Percentiles rank a stretch among this genome's conserved stretches.
Conservation (phyloP, 2,797 vertebrate genomes). For the Takifugu ocellatus region DNA sequence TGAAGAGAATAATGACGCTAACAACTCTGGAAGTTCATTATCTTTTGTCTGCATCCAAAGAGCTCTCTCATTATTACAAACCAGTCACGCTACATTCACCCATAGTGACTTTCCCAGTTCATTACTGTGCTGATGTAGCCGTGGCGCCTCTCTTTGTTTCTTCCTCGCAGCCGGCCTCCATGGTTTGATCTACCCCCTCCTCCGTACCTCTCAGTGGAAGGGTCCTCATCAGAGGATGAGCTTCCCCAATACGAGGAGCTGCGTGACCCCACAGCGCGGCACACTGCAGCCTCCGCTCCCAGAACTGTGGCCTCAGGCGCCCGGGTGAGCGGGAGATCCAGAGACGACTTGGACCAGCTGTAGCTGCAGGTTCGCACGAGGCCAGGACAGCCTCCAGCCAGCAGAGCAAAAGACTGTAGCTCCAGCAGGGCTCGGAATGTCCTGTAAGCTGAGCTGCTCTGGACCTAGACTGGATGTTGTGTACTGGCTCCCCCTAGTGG, state of each 20-base stretch:
- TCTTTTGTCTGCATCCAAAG: not conserved
- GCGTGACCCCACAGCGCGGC: constrained; percentile 15
- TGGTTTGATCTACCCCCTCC: constrained; percentile 98
- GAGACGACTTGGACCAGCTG: constrained; percentile 58
- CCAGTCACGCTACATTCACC: too few relatives aligned
- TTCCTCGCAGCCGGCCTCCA: constrained; percentile 79
- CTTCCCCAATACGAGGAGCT: constrained; percentile 84
- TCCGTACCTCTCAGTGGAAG: constrained; percentile 84
- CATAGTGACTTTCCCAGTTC: not conserved
- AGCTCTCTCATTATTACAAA: not conserved
- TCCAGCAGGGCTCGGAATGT: constrained; percentile 9
- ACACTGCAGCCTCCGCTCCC: constrained; percentile 33
- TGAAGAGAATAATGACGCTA: constrained; percentile 41
- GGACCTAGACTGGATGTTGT: constrained; percentile 19
- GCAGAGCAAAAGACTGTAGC: constrained; percentile 3
- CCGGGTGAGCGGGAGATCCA: constrained; percentile 23
- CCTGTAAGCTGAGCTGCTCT: constrained; percentile 21
- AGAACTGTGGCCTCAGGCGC: constrained; percentile 46
- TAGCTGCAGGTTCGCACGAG: constrained; percentile 37
- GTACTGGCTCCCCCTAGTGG: constrained; percentile 59
- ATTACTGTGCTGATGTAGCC: not conserved
- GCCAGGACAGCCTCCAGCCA: constrained; percentile 7
- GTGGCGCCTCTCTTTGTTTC: too few relatives aligned
- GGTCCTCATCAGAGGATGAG: constrained; percentile 75
- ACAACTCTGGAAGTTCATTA: constrained; percentile 2